Evolutionary conservation across 2,113 vertebrate species (phyloP).

Genomic region (Tiliqua scincoides): DNA sequence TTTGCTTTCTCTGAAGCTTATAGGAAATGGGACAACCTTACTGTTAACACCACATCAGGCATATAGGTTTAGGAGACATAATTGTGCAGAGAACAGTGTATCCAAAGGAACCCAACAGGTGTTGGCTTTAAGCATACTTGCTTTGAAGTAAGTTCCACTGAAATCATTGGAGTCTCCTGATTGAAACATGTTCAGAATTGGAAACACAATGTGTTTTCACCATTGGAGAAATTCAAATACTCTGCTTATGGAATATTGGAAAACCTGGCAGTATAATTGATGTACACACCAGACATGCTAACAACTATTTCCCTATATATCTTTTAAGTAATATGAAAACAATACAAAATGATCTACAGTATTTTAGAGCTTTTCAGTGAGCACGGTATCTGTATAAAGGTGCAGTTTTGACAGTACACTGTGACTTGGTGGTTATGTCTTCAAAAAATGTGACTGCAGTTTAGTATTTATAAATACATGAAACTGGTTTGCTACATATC

Average conservation of each 20-base stretch:
- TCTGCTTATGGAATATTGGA: not conserved
- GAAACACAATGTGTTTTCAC: not conserved
- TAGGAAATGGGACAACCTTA: not conserved
- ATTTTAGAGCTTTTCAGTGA: conserved; percentile 47
- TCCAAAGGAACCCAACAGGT: not conserved
- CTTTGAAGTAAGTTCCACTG: not conserved
- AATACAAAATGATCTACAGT: conserved; percentile 51
- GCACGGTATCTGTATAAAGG: conserved; percentile 55
- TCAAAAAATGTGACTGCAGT: conserved; percentile 30
- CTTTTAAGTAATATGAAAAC: conserved; percentile 6
- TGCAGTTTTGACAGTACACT: conserved; percentile 43
- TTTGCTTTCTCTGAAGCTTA: not conserved
- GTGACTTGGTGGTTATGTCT: conserved; percentile 60
- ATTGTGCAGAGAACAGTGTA: not conserved
- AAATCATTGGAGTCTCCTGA: not conserved
- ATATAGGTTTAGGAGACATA: not conserved
- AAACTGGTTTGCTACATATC: conserved; percentile 29
- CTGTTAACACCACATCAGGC: not conserved
- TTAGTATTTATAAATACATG: conserved; percentile 12
- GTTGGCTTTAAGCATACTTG: not conserved
- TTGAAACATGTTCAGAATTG: not conserved
- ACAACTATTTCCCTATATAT: not conserved
- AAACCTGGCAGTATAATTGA: conserved; percentile 11
- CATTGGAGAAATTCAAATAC: not conserved
- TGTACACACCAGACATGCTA: not conserved